Evolutionary conservation across 2,888 invertebrate species (phyloP), one percentile per base, ranked within the genome.

Genomic region (Tridacna crocea): DNA sequence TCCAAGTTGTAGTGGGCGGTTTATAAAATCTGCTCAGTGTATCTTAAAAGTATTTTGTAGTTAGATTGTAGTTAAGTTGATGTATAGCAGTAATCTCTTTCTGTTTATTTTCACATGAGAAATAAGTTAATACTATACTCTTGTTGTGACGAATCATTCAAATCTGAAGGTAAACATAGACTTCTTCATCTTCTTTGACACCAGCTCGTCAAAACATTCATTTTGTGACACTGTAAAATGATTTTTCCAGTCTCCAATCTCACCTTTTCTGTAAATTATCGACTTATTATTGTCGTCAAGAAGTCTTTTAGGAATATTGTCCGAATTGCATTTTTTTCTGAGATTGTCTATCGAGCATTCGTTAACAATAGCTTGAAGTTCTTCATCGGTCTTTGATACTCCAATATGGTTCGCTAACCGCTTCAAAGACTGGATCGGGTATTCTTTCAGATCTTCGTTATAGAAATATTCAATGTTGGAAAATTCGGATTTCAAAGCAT

Each of bases 171-270:
- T n/a, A 47, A 68, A 68, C 47, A 68, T 68, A 8, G 46, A 10
- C 13, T 19, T 19, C 8, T 47, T 68, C 1, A 17, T n/a, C 12
- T 19, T 27, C 22, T 68, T 47, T 68, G 36, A 4, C 8, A 68
- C n/a, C 10, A 12, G 13, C n/a, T 46, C 27, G 4, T 68, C 47
- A 17, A 46, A 68, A 2, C 47, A n/a, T 47, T 68, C 68, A 22
- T 68, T 68, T 47, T 68, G 68, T 2, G 46, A 46, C n/a, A 68
- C 68, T n/a, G 68, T 68, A n/a, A 68, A 68, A 47, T 68, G 46
- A n/a, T 68, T 68, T 22, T 68, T 68, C 68, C 68, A 68, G 19
- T 68, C 68, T 10, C 68, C 68, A 19, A 68, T 46, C n/a, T 47
- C 68, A 2, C 68, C 68, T 47, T 68, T 68, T n/a, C 68, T 46